Conservation (phyloP, 1,140 invertebrate species). For the Chrysopa pallens region DNA sequence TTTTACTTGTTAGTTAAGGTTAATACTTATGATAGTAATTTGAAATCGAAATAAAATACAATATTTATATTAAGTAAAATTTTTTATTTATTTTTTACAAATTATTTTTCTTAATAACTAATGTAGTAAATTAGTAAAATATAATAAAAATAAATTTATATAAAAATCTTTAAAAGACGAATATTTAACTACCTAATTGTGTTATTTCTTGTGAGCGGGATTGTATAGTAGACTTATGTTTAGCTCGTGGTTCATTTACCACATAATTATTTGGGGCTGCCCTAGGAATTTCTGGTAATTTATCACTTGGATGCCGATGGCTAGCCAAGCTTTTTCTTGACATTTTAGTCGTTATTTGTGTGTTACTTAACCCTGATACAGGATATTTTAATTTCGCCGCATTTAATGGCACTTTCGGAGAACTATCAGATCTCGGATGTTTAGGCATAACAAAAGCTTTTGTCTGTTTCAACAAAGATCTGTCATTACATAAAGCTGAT, state of each 20-base stretch:
- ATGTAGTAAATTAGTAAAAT: no score
- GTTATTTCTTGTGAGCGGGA: no score
- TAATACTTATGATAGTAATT: no score
- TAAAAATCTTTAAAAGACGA: no score
- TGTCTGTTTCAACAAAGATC: conserved; percentile 65
- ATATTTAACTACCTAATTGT: no score
- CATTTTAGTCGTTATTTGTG: conserved; percentile 31
- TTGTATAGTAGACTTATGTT: conserved; percentile 14
- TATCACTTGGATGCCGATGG: conserved; percentile 39
- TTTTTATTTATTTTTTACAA: no score
- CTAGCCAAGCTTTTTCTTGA: conserved; percentile 30
- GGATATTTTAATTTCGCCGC: conserved; percentile 32
- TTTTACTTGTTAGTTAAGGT: no score
- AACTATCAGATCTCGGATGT: conserved; percentile 24
- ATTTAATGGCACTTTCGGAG: conserved; percentile 10
- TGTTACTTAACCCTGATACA: conserved; percentile 37
- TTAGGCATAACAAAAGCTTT: conserved; percentile 63
- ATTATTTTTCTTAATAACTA: no score
- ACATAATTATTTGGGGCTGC: conserved; percentile 23
- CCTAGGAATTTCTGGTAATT: conserved; percentile 24
- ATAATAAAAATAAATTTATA: no score
- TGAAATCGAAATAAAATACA: no score
- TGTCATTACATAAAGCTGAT: conserved; percentile 75
- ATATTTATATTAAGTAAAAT: no score
- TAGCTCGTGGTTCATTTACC: conserved; percentile 16